Evolutionary conservation across 2,888 invertebrate species (phyloP).

Genomic region (Dione juno): DNA sequence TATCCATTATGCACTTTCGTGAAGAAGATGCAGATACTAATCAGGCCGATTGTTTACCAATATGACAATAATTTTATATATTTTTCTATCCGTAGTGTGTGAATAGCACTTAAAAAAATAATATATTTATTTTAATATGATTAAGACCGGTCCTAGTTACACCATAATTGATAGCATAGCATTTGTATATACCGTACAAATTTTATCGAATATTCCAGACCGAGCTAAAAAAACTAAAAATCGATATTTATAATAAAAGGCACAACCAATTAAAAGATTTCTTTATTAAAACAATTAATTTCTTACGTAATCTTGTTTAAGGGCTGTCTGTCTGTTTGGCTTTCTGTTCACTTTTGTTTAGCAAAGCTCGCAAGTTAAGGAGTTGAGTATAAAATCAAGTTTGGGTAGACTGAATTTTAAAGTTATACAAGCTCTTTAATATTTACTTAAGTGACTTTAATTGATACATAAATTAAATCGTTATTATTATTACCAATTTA

Average conservation of each 20-base stretch:
- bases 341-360: conserved; percentile 37
- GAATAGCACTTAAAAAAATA: too few relatives aligned
- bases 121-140: too few relatives aligned
- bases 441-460: conserved; percentile 28
- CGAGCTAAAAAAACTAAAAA: conserved; percentile 12
- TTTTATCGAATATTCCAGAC: neutral
- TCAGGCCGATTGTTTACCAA: too few relatives aligned
- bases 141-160: too few relatives aligned
- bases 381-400: conserved; percentile 37
- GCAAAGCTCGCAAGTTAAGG: conserved; percentile 26
- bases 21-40: too few relatives aligned
- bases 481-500: neutral
- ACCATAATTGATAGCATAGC: too few relatives aligned
- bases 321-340: conserved; percentile 38
- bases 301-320: conserved; percentile 37
- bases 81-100: too few relatives aligned
- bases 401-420: conserved; percentile 30
- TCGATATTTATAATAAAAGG: conserved; percentile 21
- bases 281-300: conserved; percentile 30
- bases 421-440: conserved; percentile 24
- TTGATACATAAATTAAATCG: conserved; percentile 3
- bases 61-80: too few relatives aligned
- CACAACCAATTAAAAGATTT: conserved; percentile 35
- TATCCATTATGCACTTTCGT: too few relatives aligned
- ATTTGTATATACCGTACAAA: too few relatives aligned